These are phyloP conservation scores for Zaprionus obscuricornis DNA, from an alignment of 2,888 invertebrate genomes.

Conservation along the genomic window DNA sequence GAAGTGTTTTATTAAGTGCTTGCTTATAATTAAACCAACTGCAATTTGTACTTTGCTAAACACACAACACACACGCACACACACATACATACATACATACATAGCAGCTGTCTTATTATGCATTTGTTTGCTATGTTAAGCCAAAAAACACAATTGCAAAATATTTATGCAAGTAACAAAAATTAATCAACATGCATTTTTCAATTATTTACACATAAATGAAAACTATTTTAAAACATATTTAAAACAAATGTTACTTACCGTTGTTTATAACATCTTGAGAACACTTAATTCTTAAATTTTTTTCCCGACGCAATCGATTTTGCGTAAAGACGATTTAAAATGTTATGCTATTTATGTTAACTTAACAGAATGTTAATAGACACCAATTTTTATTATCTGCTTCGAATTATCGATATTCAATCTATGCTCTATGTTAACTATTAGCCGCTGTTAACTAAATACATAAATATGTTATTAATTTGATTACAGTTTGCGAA, in stretches of 20 bases:
- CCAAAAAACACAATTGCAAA: background rate
- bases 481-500: too few relatives aligned
- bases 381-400: too few relatives aligned
- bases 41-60: too few relatives aligned
- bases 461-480: too few relatives aligned
- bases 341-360: constrained; percentile 32
- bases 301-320: constrained; percentile 28
- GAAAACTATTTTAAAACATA: background rate
- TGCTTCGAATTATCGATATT: too few relatives aligned
- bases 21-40: too few relatives aligned
- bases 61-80: too few relatives aligned
- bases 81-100: background rate
- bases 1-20: too few relatives aligned
- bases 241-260: constrained; percentile 22
- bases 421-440: too few relatives aligned
- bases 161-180: constrained; percentile 2
- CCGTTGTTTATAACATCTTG: constrained; percentile 46
- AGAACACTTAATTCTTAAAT: background rate
- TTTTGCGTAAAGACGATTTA: constrained; percentile 40
- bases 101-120: background rate
- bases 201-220: constrained; percentile 1
- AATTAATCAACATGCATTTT: constrained; percentile 3
- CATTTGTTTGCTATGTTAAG: background rate
- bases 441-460: too few relatives aligned
- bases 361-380: constrained; percentile 29